Conservation (phyloP, 2,797 vertebrate genomes). For the Poeciliopsis infans region DNA sequence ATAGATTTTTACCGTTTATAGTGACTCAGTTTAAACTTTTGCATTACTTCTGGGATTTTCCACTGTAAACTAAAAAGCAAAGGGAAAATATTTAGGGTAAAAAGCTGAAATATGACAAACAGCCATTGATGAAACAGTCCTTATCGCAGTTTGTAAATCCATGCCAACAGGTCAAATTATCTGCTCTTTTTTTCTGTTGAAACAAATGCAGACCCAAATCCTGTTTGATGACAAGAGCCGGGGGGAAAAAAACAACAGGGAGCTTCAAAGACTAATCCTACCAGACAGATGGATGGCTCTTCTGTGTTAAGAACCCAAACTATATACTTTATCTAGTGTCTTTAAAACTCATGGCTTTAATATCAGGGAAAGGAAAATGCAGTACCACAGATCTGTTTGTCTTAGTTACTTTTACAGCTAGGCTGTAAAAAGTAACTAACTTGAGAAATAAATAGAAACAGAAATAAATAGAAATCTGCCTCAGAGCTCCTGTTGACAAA, state of each 20-base stretch:
- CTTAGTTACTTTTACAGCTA: background rate
- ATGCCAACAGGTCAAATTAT: conserved; percentile 46
- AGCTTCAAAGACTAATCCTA: conserved; percentile 41
- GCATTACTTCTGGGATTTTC: background rate
- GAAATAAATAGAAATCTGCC: conserved; percentile 33
- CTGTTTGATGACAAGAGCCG: conserved; percentile 32
- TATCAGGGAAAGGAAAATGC: background rate
- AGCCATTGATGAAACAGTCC: conserved; percentile 26
- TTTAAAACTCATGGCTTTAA: conserved; percentile 1
- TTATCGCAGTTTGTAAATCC: conserved; percentile 45
- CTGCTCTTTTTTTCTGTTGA: conserved; percentile 17
- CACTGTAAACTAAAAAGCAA: background rate
- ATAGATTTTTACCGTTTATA: background rate
- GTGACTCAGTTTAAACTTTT: background rate
- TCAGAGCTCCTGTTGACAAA: conserved; percentile 27
- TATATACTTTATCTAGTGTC: background rate
- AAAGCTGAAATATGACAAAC: conserved; percentile 40
- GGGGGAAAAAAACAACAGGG: background rate
- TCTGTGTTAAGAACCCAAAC: conserved; percentile 9
- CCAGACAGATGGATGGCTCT: conserved; percentile 34
- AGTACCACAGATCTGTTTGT: background rate
- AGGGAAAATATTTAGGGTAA: background rate
- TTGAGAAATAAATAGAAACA: conserved; percentile 18
- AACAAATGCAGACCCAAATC: conserved; percentile 20
- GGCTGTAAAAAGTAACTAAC: background rate